Conservation (phyloP, 2,113 vertebrate genomes). For the Otis tarda region DNA sequence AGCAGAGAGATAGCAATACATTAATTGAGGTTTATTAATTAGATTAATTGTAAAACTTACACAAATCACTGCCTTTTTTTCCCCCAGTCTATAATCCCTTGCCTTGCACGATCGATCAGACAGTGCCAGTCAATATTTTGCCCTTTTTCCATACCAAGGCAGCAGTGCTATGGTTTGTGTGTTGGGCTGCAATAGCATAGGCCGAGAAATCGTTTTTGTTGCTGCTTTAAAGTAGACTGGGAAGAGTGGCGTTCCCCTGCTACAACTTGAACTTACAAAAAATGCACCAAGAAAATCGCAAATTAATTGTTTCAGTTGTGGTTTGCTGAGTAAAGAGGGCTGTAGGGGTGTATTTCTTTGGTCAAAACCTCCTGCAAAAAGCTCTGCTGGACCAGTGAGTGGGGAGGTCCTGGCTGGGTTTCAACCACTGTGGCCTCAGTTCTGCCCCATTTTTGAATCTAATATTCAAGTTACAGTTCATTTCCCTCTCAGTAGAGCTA, state of each 20-base stretch:
- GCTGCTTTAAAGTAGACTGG: background rate
- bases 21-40: slow-evolving; percentile 4
- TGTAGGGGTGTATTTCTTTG: background rate
- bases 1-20: background rate
- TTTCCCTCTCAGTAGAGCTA: background rate
- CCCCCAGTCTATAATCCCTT: background rate
- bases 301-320: background rate
- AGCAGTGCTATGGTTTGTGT: background rate
- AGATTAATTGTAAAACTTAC: slow-evolving; percentile 5
- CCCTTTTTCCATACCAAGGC: background rate
- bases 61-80: background rate
- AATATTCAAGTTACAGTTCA: background rate
- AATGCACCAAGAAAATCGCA: background rate
- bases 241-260: background rate
- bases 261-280: background rate
- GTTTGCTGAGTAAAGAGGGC: background rate
- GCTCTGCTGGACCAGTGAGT: background rate
- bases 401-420: background rate
- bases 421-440: background rate
- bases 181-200: background rate
- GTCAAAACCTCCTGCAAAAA: background rate
- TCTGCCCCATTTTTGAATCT: background rate
- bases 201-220: background rate
- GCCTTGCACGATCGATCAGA: background rate
- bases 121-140: background rate